A percentile compares a stretch with the other conserved stretches of the same genome.
Conservation (phyloP, 2,797 vertebrate species). For the Rhadinocentrus ornatus region DNA sequence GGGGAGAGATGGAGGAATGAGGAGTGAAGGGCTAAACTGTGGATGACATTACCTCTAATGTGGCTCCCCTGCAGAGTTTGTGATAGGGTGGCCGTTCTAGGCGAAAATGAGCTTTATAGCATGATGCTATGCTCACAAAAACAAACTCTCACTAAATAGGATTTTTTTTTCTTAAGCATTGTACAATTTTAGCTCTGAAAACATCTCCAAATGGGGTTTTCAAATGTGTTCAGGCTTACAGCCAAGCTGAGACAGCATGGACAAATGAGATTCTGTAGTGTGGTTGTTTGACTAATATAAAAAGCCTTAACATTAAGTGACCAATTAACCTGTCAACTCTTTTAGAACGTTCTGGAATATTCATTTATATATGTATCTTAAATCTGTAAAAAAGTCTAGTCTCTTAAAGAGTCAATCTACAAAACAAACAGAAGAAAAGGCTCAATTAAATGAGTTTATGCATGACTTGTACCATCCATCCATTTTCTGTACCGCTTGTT, state of each 20-base stretch:
- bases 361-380: neutral
- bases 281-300: neutral
- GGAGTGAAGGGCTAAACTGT: constrained; percentile 82
- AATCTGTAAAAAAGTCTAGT: too few relatives aligned
- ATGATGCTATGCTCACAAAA: constrained; percentile 74
- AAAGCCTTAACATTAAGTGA: neutral
- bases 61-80: constrained; percentile 79
- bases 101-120: constrained; percentile 81
- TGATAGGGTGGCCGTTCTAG: constrained; percentile 79
- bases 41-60: constrained; percentile 86
- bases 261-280: constrained; percentile 67
- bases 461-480: too few relatives aligned
- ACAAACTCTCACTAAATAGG: constrained; percentile 79
- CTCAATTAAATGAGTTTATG: too few relatives aligned
- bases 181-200: constrained; percentile 70
- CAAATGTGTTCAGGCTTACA: constrained; percentile 66
- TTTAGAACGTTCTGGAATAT: constrained; percentile 13
- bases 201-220: constrained; percentile 70
- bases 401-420: constrained; percentile 4
- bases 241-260: constrained; percentile 69
- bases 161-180: constrained; percentile 72
- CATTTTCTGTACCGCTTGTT: too few relatives aligned
- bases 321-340: constrained; percentile 25
- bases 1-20: constrained; percentile 80
- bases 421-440: neutral